These are phyloP conservation scores for Loris lydekkerianus DNA, from an alignment of 2,797 vertebrate genomes.

Conservation along the genomic window DNA sequence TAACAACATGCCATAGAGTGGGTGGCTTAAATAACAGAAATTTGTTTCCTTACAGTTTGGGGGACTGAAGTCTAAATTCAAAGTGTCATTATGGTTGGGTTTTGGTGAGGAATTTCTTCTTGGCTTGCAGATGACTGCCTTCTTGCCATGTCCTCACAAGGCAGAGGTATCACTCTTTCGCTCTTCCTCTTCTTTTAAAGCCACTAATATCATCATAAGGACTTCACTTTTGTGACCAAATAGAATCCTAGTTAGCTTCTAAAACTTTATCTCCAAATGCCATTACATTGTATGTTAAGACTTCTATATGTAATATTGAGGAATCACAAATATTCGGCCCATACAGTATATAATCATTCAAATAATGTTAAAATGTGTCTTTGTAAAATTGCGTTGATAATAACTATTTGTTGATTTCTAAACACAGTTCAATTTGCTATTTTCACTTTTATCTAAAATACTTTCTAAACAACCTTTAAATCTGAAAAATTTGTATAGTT, in stretches of 20 bases:
- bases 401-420: background rate
- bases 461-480: background rate
- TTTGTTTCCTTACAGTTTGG: background rate
- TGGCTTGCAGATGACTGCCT: background rate
- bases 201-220: background rate
- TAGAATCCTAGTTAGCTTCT: background rate
- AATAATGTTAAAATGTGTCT: background rate
- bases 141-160: background rate
- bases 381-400: background rate
- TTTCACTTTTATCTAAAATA: background rate
- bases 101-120: background rate
- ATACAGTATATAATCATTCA: background rate
- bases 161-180: background rate
- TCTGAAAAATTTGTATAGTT: background rate
- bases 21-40: background rate
- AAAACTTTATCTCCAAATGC: background rate
- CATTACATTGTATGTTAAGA: background rate
- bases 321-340: background rate
- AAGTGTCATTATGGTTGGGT: background rate
- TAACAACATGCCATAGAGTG: background rate
- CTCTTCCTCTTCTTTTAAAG: background rate
- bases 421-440: background rate
- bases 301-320: too few species aligned
- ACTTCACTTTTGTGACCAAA: background rate
- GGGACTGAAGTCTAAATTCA: background rate